Percentiles rank a stretch among this genome's conserved stretches.
phyloP scores from a whole-genome alignment of 2,797 vertebrate species.

The Fratercula arctica region DNA sequence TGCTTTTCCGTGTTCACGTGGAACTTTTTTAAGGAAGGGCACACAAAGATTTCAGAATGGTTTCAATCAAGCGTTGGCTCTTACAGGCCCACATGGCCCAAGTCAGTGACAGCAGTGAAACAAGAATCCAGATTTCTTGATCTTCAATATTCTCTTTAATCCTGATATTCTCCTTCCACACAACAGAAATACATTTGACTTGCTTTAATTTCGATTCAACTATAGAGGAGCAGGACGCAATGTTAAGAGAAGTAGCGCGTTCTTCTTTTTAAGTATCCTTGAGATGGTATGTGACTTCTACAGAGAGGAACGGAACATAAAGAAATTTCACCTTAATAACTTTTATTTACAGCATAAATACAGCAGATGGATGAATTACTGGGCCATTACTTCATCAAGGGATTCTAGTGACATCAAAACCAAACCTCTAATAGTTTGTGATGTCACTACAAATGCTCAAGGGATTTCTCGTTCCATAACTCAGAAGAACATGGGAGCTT shows the following conservation, averaged over 20 bases:
- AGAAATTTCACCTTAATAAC: neutral
- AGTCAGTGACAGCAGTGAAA: neutral
- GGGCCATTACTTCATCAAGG: neutral
- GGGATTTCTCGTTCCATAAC: neutral
- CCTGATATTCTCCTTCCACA: neutral
- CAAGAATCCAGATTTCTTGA: neutral
- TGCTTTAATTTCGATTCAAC: neutral
- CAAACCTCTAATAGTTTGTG: neutral
- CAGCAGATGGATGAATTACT: neutral
- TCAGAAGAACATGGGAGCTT: neutral
- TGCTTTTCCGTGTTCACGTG: neutral
- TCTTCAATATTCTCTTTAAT: neutral
- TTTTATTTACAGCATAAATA: neutral
- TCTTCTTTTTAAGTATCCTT: neutral
- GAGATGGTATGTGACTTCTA: neutral
- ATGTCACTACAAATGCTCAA: constrained; percentile 5
- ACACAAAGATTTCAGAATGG: neutral
- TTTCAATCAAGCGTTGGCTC: neutral
- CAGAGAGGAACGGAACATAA: neutral
- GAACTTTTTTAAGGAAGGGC: neutral
- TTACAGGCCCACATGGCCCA: neutral
- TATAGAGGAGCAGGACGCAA: neutral
- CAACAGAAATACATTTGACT: neutral
- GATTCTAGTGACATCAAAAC: constrained; percentile 23
- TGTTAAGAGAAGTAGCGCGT: neutral